phyloP scores from a whole-genome alignment of 2,888 invertebrate genomes.

The Megaustenia siamemsis region DNA sequence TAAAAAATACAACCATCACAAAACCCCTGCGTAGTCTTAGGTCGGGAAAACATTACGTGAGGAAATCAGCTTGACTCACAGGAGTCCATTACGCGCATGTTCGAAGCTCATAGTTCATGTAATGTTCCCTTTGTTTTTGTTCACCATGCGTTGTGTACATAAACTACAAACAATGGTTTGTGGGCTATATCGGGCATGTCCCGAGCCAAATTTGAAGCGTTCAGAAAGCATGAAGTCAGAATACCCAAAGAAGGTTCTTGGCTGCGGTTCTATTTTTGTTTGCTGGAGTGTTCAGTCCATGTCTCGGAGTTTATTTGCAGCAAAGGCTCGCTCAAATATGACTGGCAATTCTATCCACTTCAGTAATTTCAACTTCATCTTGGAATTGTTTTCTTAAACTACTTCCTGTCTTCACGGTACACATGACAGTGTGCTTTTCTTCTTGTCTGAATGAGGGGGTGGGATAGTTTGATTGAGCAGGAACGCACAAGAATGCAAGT shows the following conservation, averaged over 20 bases:
- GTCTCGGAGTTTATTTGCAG: slow-evolving; percentile 12
- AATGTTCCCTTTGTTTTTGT: background rate
- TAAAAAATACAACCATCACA: too few species aligned
- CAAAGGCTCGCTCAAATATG: background rate
- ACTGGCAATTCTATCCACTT: background rate
- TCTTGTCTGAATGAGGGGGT: background rate
- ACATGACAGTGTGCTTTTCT: background rate
- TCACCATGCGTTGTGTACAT: background rate
- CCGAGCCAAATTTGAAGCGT: background rate
- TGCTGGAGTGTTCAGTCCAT: background rate
- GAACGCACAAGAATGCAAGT: background rate
- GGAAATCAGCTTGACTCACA: background rate
- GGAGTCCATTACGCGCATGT: background rate
- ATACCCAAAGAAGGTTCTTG: background rate
- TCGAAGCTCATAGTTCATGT: background rate
- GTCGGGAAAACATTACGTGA: slow-evolving; percentile 1
- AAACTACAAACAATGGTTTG: slow-evolving; percentile 1
- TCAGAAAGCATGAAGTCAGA: background rate
- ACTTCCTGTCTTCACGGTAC: background rate
- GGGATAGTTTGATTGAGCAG: background rate
- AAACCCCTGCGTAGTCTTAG: background rate
- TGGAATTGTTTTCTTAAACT: background rate
- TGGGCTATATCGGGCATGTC: background rate
- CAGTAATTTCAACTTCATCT: background rate
- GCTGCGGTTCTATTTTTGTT: background rate